Conservation (phyloP, 2,797 vertebrate species). For the Poeciliopsis turneri region DNA sequence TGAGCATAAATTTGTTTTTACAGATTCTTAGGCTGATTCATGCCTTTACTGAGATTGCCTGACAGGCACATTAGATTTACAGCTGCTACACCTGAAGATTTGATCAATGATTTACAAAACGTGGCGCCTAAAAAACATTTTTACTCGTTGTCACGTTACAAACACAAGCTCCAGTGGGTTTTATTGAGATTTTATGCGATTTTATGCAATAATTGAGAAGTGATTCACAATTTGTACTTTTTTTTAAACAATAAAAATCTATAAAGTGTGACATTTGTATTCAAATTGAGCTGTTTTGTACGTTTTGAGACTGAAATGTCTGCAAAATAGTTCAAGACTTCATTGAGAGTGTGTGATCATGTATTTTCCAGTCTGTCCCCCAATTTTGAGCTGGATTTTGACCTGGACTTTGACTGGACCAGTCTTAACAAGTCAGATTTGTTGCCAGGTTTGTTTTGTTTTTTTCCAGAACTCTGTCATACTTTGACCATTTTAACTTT, state of each 20-base stretch:
- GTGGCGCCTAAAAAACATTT: background rate
- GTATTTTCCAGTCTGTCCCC: background rate
- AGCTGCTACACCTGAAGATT: slow-evolving; percentile 11
- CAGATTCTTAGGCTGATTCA: slow-evolving; percentile 59
- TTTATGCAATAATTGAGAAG: background rate
- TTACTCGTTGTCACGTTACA: background rate
- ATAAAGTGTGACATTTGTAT: background rate
- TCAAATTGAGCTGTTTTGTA: background rate
- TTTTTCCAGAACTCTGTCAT: background rate
- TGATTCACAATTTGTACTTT: background rate
- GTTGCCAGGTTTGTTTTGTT: background rate
- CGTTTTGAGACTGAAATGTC: background rate
- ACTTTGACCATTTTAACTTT: background rate
- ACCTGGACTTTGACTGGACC: background rate
- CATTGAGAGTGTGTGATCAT: background rate
- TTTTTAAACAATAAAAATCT: background rate
- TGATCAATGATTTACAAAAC: slow-evolving; percentile 16
- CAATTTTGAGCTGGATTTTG: background rate
- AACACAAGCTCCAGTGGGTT: background rate
- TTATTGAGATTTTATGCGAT: background rate
- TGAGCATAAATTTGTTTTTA: slow-evolving; percentile 62
- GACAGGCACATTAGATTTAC: slow-evolving; percentile 7
- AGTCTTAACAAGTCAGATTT: background rate
- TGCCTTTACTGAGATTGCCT: slow-evolving; percentile 37
- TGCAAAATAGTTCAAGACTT: background rate